Base-by-base conservation (phyloP, 2,888 invertebrate genomes). In the Tenthredo scrophulariae region DNA sequence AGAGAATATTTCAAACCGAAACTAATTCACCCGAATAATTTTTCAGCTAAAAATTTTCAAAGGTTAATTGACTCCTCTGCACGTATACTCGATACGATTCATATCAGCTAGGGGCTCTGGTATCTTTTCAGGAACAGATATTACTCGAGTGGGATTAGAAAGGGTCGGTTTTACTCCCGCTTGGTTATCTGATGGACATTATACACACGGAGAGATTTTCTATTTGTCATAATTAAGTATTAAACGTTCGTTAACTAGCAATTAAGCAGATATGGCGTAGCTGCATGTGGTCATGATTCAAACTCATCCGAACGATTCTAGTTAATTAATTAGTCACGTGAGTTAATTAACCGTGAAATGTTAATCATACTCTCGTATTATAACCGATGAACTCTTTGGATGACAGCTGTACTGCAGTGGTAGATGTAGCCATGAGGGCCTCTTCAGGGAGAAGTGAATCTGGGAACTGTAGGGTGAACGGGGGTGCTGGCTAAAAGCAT, bases 301-400 rank as follows among this genome's bases (percentile, higher is more conserved):
- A 67, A 67, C 50, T 40, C 67, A 67, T 67, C 9, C 84, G 86
- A 85, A 89, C 87, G 88, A 89, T 88, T 87, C 88, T 88, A 89
- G 87, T 87, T 89, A 89, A 91, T 91, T 91, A 91, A 91, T 91
- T 90, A 91, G 90, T 88, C 90, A 88, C 87, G 87, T 85, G 87
- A 88, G 86, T 88, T 89, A 90, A 90, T 91, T 91, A 91, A 91
- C 89, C 87, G 88, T 86, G 89, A 87, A 88, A 86, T 88, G 87
- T 88, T 89, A 84, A 67, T 83, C 80, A 33, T 29, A 40, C 80
- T 80, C 37, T 40, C 40, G 62, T 29, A 29, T 46, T 70, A 83
- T 83, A 83, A 83, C 65, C 67, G 46, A 70, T 70, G 83, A 50
- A 40, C 46, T 67, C 46, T n/a, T 6, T 7, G 29, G 33, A 67